Conservation (phyloP, 2,113 vertebrate genomes). For the Rhinogobius similis region DNA sequence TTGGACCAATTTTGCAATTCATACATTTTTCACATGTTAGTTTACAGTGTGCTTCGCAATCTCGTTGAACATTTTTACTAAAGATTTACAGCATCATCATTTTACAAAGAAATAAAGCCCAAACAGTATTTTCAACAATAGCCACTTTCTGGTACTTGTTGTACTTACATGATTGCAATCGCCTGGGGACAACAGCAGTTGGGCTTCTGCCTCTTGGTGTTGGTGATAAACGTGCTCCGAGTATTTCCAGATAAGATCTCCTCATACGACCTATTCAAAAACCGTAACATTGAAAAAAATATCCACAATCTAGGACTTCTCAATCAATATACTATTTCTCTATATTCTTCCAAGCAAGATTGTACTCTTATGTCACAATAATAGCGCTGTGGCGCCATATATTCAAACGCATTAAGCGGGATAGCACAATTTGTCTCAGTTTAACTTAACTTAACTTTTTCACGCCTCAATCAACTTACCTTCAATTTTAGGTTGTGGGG, state of each 20-base stretch:
- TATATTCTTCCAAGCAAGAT: too few species aligned
- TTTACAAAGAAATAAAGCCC: too few species aligned
- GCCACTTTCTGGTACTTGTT: neutral
- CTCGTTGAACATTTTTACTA: too few species aligned
- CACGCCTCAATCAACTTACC: constrained; percentile 44
- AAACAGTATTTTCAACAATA: neutral
- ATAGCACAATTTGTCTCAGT: neutral
- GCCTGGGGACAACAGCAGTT: constrained; percentile 2
- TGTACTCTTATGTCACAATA: too few species aligned
- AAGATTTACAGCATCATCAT: too few species aligned
- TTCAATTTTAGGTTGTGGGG: constrained; percentile 74
- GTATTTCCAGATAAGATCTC: constrained; percentile 72
- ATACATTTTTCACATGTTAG: neutral
- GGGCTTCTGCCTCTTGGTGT: constrained; percentile 26
- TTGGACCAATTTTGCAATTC: too few species aligned
- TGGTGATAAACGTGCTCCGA: constrained; percentile 54
- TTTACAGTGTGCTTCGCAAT: neutral
- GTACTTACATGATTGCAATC: constrained; percentile 52
- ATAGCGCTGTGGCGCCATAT: neutral
- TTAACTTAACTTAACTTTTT: neutral
- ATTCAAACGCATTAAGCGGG: neutral
- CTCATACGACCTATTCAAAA: constrained; percentile 58
- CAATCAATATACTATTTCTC: too few species aligned
- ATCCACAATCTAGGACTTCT: neutral
- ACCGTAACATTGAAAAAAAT: neutral